phyloP scores from a whole-genome alignment of 2,797 vertebrate species.

The Anableps anableps region DNA sequence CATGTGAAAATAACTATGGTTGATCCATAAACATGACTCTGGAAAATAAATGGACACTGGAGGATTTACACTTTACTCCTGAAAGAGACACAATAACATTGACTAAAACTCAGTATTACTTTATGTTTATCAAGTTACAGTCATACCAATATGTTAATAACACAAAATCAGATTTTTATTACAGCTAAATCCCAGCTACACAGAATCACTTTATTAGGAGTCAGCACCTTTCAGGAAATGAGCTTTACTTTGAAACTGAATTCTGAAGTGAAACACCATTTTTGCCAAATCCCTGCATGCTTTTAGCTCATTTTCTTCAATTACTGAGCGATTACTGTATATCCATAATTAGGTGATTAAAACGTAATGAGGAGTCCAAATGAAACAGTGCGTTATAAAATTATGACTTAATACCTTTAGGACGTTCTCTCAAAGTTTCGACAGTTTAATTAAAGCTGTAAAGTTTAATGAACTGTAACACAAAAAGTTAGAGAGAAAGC shows the following conservation, averaged over 20 bases:
- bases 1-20: slow-evolving; percentile 3
- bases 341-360: slow-evolving; percentile 36
- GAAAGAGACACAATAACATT: not conserved
- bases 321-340: slow-evolving; percentile 15
- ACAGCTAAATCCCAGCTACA: not conserved
- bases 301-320: slow-evolving; percentile 22
- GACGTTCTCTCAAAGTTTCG: slow-evolving; percentile 10
- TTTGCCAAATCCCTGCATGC: not conserved
- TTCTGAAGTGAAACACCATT: not conserved
- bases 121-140: not conserved
- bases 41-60: not conserved
- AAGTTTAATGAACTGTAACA: slow-evolving; percentile 6
- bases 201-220: not conserved
- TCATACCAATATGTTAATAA: not conserved
- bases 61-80: not conserved
- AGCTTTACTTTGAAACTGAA: not conserved
- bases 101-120: not conserved
- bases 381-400: slow-evolving; percentile 16
- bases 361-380: slow-evolving; percentile 22
- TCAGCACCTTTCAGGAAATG: not conserved
- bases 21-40: not conserved
- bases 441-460: slow-evolving; percentile 21
- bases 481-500: not conserved
- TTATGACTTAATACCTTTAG: slow-evolving; percentile 1
- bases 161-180: not conserved